phyloP scores from a whole-genome alignment of 2,797 vertebrate genomes.

The Champsocephalus esox region DNA sequence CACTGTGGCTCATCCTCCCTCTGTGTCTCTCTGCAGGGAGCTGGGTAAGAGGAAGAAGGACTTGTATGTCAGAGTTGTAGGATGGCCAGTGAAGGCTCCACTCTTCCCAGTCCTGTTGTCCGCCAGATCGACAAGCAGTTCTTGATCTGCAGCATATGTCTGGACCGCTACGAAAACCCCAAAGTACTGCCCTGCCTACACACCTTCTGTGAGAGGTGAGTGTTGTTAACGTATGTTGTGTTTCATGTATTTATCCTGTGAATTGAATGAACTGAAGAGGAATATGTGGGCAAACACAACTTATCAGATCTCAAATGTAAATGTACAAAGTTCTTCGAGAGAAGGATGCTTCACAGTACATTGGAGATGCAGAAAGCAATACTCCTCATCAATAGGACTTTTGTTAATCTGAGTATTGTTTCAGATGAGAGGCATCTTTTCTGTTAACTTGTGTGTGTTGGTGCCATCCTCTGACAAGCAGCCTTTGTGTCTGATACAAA shows the following conservation, averaged over 20 bases:
- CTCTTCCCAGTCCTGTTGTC: constrained; percentile 96
- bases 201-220: constrained; percentile 99
- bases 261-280: neutral
- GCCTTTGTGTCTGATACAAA: constrained; percentile 60
- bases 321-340: neutral
- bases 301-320: neutral
- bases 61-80: constrained; percentile 91
- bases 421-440: neutral
- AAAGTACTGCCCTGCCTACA: constrained; percentile 99
- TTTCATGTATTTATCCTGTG: neutral
- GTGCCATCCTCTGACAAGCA: constrained; percentile 30
- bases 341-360: neutral
- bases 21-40: constrained; percentile 78
- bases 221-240: neutral
- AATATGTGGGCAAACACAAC: neutral
- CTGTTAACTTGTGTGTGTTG: constrained; percentile 19
- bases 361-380: neutral
- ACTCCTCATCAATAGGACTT: neutral
- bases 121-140: constrained; percentile 99
- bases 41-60: constrained; percentile 87
- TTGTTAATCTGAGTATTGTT: neutral
- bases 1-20: constrained; percentile 2
- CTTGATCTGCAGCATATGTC: constrained; percentile 99
- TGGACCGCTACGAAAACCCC: constrained; percentile 98
- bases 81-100: constrained; percentile 97